Base-by-base conservation (phyloP, 2,797 vertebrate genomes). In the Eulemur coronatus region DNA sequence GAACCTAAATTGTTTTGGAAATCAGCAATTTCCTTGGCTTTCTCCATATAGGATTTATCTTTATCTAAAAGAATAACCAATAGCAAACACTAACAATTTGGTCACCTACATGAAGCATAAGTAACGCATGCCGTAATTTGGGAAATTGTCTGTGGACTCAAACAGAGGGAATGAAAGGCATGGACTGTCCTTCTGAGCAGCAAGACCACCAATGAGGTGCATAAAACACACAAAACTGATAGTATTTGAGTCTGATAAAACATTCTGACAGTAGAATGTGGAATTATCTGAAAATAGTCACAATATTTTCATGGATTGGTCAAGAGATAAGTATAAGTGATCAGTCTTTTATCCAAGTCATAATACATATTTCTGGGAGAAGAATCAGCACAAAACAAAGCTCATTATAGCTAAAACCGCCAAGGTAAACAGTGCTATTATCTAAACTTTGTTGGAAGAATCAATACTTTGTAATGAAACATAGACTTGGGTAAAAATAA, bases 311-410 rank as follows among this genome's bases (percentile, higher is more conserved):
- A 63, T 18, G 28, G 17, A 26, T 61, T 80, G 55, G 35, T 61
- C 81, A 88, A 57, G 69, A 65, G n/a, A 17, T 17, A 89, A 87
- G 24, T 65, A 67, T 26, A 20, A 41, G 57, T 17, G n/a, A 76
- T 72, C 61, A 79, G 35, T 35, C 35, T 91, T 67, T 50, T 84
- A 84, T 84, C 20, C 52, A 88, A 59, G 3, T 55, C 46, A 35
- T 50, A 88, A 80, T 86, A 12, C 92, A 48, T 84, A 55, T 57
- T 94, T 88, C 65, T 90, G 81, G 43, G 78, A 75, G n/a, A 95
- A 85, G 75, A 75, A 38, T 63, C 35, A 61, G 28, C n/a, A 22
- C 33, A 52, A 88, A 91, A 69, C 46, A 93, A 91, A 57, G 15
- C 30, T 50, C 28, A 33, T 43, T 81, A 33, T 35, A 50, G 18